phyloP scores from a whole-genome alignment of 2,797 vertebrate genomes.

The Siniperca undulata region DNA sequence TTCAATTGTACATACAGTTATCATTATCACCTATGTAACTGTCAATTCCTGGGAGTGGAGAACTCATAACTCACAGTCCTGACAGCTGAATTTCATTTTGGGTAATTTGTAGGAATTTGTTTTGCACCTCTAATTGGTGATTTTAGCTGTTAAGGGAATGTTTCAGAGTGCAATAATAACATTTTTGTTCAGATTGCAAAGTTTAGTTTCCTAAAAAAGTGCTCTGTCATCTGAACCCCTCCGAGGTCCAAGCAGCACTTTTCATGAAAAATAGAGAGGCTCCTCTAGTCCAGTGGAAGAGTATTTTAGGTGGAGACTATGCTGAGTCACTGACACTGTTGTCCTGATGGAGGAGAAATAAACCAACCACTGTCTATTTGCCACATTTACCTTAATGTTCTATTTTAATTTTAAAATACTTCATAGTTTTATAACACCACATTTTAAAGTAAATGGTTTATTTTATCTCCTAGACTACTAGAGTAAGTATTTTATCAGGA shows the following conservation, averaged over 20 bases:
- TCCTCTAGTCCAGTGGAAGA: background rate
- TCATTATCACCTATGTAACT: background rate
- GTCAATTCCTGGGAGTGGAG: background rate
- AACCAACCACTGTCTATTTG: background rate
- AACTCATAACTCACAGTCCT: background rate
- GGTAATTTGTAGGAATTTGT: background rate
- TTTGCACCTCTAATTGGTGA: background rate
- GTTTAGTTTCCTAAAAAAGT: slow-evolving; percentile 10
- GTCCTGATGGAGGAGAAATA: slow-evolving; percentile 1
- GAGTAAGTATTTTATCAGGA: background rate
- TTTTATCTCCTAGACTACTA: background rate
- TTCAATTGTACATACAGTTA: background rate
- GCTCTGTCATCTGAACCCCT: slow-evolving; percentile 24
- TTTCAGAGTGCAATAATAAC: background rate
- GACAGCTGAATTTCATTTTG: background rate
- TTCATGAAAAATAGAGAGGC: slow-evolving; percentile 19
- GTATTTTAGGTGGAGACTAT: background rate
- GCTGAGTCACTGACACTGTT: slow-evolving; percentile 62
- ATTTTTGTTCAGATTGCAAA: background rate
- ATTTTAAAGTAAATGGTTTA: background rate
- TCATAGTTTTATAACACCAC: background rate
- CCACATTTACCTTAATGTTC: background rate
- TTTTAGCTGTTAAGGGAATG: background rate
- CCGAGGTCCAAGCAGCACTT: slow-evolving; percentile 20
- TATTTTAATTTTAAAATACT: background rate